These are phyloP conservation scores for Aldabrachelys gigantea DNA, from an alignment of 2,113 vertebrate species.

Conservation along the genomic window DNA sequence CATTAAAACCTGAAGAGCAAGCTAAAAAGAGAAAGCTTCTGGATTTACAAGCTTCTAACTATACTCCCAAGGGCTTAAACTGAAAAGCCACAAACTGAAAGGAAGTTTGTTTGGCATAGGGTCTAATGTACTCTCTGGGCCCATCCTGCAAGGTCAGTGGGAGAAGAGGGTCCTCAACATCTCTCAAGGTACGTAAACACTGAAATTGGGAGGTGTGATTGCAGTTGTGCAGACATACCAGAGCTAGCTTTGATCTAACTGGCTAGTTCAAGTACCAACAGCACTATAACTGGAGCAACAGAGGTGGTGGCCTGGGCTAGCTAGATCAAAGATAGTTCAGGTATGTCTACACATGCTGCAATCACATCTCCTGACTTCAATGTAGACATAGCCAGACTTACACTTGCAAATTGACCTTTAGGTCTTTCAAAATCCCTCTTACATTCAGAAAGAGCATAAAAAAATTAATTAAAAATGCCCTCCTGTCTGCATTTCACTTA, in stretches of 20 bases:
- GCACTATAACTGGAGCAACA: background rate
- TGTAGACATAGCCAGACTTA: background rate
- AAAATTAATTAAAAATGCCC: background rate
- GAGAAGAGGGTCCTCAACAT: background rate
- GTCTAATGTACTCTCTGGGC: background rate
- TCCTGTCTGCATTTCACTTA: background rate
- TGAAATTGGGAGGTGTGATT: background rate
- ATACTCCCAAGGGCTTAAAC: background rate
- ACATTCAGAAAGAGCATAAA: background rate
- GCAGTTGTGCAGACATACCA: background rate
- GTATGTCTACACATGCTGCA: background rate
- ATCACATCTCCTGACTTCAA: background rate
- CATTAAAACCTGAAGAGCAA: constrained; percentile 12
- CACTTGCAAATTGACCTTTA: background rate
- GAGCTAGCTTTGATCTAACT: background rate
- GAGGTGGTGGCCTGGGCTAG: background rate
- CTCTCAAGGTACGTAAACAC: background rate
- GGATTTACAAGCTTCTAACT: background rate
- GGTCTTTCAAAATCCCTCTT: background rate
- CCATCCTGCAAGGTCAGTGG: background rate
- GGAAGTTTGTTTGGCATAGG: background rate
- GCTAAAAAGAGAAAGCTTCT: background rate
- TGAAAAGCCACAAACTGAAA: background rate
- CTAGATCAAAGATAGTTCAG: background rate
- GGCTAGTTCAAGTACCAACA: background rate